Conservation (phyloP, 2,113 vertebrate genomes). For the Sardina pilchardus region DNA sequence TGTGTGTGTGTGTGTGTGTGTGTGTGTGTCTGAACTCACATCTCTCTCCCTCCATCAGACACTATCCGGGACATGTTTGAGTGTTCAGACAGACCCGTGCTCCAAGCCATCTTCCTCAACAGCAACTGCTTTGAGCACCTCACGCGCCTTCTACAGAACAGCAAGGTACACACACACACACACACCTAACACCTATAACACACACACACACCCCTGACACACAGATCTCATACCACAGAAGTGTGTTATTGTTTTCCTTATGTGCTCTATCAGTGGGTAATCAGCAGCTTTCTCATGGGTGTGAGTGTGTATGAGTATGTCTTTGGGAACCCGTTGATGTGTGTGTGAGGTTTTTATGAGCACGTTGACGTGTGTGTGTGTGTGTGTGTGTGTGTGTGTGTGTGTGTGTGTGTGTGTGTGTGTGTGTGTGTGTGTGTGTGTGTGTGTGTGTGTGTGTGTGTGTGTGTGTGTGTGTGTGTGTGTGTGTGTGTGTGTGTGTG, state of each 20-base stretch:
- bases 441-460: neutral
- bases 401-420: neutral
- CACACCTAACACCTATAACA: neutral
- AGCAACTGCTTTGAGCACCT: slow-evolving; percentile 99
- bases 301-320: neutral
- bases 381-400: slow-evolving; percentile 4
- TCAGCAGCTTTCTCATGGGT: neutral
- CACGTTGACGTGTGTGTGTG: neutral
- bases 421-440: neutral
- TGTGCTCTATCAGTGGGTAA: neutral
- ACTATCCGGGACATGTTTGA: slow-evolving; percentile 96
- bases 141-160: slow-evolving; percentile 93
- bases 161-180: slow-evolving; percentile 82
- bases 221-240: no score
- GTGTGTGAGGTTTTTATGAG: no score
- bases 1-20: neutral
- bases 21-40: neutral
- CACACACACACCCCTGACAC: neutral
- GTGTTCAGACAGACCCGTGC: slow-evolving; percentile 92
- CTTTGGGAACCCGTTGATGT: no score
- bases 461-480: neutral
- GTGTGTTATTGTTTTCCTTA: no score
- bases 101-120: slow-evolving; percentile 98
- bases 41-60: slow-evolving; percentile 69
- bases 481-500: neutral